Evolutionary conservation across 2,797 vertebrate species (phyloP).

Genomic region (Clarias pachynema): DNA sequence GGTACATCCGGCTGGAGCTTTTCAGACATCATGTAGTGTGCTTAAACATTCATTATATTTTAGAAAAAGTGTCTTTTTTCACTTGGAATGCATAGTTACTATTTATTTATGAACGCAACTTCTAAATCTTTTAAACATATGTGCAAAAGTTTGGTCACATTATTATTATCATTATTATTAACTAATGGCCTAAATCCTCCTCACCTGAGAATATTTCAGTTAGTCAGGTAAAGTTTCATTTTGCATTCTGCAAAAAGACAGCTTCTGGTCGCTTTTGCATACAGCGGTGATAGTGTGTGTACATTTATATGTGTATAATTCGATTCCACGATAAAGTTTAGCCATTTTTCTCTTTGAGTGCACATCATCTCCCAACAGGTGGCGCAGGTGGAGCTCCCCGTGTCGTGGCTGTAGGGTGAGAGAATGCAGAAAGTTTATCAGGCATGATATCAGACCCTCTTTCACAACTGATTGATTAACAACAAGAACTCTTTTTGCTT

Average conservation of each 20-base stretch:
- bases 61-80: background rate
- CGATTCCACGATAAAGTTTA: constrained; percentile 48
- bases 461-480: background rate
- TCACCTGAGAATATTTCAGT: constrained; percentile 29
- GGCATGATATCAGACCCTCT: background rate
- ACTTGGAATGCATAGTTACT: constrained; percentile 36
- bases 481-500: background rate
- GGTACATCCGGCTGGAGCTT: constrained; percentile 59
- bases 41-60: constrained; percentile 3
- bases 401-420: constrained; percentile 54
- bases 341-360: constrained; percentile 53
- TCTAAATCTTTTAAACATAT: constrained; percentile 26
- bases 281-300: constrained; percentile 12
- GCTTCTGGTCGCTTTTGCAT: constrained; percentile 11
- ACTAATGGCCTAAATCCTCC: constrained; percentile 9
- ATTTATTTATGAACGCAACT: constrained; percentile 19
- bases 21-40: constrained; percentile 50
- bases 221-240: constrained; percentile 12
- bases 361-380: constrained; percentile 75
- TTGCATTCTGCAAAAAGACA: constrained; percentile 17
- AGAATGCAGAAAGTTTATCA: constrained; percentile 14
- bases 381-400: constrained; percentile 79
- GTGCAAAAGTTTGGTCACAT: constrained; percentile 31
- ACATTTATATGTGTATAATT: constrained; percentile 21
- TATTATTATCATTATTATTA: background rate